phyloP scores from a whole-genome alignment of 2,113 vertebrate genomes.

The Cathartes aura region DNA sequence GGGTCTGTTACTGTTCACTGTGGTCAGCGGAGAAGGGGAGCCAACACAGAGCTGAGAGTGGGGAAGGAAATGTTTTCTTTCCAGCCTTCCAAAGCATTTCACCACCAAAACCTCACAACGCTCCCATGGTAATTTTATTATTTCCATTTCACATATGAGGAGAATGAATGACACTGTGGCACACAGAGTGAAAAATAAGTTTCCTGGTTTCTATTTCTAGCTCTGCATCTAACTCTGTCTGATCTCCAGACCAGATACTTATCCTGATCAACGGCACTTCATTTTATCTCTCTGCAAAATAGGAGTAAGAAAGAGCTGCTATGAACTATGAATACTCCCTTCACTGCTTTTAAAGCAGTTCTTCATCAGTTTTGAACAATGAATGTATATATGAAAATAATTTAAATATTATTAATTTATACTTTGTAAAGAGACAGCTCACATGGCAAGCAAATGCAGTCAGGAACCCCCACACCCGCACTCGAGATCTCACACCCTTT shows the following conservation, averaged over 20 bases:
- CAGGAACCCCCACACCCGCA: not conserved
- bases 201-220: constrained; percentile 11
- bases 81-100: not conserved
- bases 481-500: not conserved
- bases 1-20: not conserved
- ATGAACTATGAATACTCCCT: not conserved
- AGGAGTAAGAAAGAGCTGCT: not conserved
- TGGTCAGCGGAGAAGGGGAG: not conserved
- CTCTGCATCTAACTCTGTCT: not conserved
- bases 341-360: not conserved
- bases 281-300: not conserved
- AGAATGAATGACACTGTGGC: not conserved
- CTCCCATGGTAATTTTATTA: not conserved
- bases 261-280: not conserved
- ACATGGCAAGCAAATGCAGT: not conserved
- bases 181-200: not conserved
- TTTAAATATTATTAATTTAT: not conserved
- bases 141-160: not conserved
- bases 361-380: not conserved
- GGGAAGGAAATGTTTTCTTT: not conserved
- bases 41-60: accelerated
- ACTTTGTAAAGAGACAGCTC: not conserved
- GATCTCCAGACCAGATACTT: not conserved
- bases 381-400: not conserved
- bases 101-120: not conserved